phyloP scores from a whole-genome alignment of 2,888 invertebrate species.

The Creontiades dilutus region DNA sequence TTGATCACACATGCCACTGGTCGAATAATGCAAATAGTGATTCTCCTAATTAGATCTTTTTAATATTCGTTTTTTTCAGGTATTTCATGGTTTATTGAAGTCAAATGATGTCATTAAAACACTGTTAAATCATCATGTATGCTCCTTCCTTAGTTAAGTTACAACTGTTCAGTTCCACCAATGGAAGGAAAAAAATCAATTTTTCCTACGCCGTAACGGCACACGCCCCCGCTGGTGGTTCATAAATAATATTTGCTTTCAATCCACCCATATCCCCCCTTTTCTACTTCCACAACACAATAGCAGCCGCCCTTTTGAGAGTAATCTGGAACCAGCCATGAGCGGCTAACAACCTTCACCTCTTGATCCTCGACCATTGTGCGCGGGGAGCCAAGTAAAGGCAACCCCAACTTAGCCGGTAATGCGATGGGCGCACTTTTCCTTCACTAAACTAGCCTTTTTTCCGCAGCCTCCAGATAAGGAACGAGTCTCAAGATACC shows the following conservation, averaged over 20 bases:
- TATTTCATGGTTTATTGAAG: too few relatives aligned
- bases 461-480: constrained; percentile 16
- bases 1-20: too few relatives aligned
- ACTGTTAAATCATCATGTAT: too few relatives aligned
- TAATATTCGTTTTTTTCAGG: too few relatives aligned
- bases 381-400: not conserved
- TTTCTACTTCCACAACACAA: constrained; percentile 6
- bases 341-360: constrained; percentile 25
- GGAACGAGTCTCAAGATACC: not conserved
- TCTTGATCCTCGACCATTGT: constrained; percentile 7
- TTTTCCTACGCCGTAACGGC: not conserved
- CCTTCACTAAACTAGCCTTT: not conserved
- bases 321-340: constrained; percentile 27
- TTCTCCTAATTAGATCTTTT: too few relatives aligned
- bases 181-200: not conserved
- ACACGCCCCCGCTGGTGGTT: not conserved
- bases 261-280: constrained; percentile 39
- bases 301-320: constrained; percentile 30
- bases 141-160: too few relatives aligned
- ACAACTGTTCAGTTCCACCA: too few relatives aligned
- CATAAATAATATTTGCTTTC: constrained; percentile 62
- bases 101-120: too few relatives aligned
- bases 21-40: too few relatives aligned
- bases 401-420: not conserved
- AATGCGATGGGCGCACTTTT: constrained; percentile 16